phyloP scores from a whole-genome alignment of 2,797 vertebrate species.

The Sus cebifrons region DNA sequence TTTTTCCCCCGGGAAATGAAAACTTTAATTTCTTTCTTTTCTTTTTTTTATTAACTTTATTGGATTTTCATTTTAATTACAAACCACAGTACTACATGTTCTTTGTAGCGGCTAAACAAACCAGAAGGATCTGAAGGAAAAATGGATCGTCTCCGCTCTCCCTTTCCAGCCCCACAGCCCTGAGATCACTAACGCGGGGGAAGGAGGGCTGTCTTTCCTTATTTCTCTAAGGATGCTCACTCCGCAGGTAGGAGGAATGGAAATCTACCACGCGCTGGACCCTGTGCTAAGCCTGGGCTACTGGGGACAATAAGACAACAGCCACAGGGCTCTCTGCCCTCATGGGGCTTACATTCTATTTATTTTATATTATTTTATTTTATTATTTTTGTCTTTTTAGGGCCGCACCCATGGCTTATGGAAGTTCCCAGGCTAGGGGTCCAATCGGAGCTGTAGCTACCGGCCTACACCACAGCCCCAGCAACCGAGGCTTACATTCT shows the following conservation, averaged over 20 bases:
- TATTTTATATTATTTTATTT: not conserved
- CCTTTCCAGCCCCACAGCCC: not conserved
- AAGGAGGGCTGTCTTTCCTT: not conserved
- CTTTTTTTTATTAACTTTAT: slow-evolving; percentile 70
- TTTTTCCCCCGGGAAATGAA: slow-evolving; percentile 65
- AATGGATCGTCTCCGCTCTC: not conserved
- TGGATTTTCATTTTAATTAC: slow-evolving; percentile 79
- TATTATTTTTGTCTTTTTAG: no score
- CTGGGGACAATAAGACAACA: not conserved
- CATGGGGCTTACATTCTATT: not conserved
- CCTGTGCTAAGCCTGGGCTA: not conserved
- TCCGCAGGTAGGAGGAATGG: not conserved
- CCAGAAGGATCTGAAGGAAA: not conserved
- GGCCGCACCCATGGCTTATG: no score
- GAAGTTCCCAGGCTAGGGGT: no score
- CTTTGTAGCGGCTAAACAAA: slow-evolving; percentile 64
- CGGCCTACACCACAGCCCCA: no score
- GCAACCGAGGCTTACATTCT: not conserved
- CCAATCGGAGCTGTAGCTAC: no score
- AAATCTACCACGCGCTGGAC: not conserved
- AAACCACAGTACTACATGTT: slow-evolving; percentile 48
- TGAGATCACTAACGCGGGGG: not conserved
- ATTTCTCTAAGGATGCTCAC: not conserved
- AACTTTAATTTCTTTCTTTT: slow-evolving; percentile 72
- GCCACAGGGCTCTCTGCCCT: not conserved